Base-by-base conservation (phyloP, 1,140 invertebrate genomes). In the Cydia amplana region DNA sequence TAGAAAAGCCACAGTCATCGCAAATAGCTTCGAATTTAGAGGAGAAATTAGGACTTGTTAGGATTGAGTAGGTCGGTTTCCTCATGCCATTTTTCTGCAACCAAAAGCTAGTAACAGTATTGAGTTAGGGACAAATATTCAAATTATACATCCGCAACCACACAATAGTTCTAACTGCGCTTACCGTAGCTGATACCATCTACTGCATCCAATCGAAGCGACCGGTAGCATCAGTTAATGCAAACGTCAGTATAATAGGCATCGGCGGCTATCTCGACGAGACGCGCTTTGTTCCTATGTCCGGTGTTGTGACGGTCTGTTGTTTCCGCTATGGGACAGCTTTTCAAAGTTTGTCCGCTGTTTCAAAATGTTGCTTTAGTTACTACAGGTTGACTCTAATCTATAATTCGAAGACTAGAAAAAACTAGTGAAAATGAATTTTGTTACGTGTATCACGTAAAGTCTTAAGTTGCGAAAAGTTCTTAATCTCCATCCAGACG, bases 221-320 rank as follows among this genome's bases (percentile, higher is more conserved):
- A n/a, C 46, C n/a, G n/a, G n/a, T n/a, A n/a, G n/a, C n/a, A n/a
- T n/a, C n/a, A n/a, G n/a, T n/a, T n/a, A 49, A 49, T 16, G 9
- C 16, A 12, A 60, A 60, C 10, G 20, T 32, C 25, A 36, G 64
- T 70, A 70, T 36, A 70, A 70, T 70, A 18, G 65, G 28, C 65
- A 32, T n/a, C 64, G 28, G 65, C 28, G 16, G 65, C 6, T 70
- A 70, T 70, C 65, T 70, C 65, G 16, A 20, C 65, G 14, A n/a
- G 65, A 18, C 28, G 65, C 12, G 65, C 65, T 70, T 70, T 70
- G 65, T 70, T 36, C 65, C 65, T 67, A 20, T 70, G 65, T 70
- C 65, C 65, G 65, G 36, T 36, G 65, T 36, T 70, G n/a, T 70
- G 65, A 70, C 65, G 10, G 65, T 23, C 64, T 10, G 28, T 40